A percentile compares a stretch with the other conserved stretches of the same genome.
These are phyloP conservation scores for Drosophila navojoa DNA, from an alignment of 1,140 invertebrate genomes.

Conservation along the genomic window DNA sequence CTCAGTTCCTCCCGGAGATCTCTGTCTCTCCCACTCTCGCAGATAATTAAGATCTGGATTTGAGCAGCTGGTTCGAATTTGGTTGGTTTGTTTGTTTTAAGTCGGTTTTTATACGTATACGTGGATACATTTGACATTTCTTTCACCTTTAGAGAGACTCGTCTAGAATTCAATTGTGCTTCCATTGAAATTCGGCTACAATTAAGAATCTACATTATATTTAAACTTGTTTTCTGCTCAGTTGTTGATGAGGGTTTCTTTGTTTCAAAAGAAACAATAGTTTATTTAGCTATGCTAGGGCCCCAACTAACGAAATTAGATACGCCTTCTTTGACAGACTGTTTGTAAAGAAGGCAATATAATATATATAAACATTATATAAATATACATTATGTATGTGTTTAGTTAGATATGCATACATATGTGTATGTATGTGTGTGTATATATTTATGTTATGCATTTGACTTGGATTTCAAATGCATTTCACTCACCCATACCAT, in stretches of 20 bases:
- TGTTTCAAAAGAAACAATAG: not conserved
- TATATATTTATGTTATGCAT: slow-evolving; percentile 48
- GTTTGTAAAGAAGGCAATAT: slow-evolving; percentile 57
- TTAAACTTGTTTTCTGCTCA: slow-evolving; percentile 4
- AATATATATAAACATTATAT: slow-evolving; percentile 13
- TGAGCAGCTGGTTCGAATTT: slow-evolving; percentile 27
- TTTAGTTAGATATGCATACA: not conserved
- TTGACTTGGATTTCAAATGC: slow-evolving; percentile 56
- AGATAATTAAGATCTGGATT: slow-evolving; percentile 4
- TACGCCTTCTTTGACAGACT: slow-evolving; percentile 25
- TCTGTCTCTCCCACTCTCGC: slow-evolving; percentile 5
- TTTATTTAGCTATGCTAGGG: not conserved
- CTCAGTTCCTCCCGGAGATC: not conserved
- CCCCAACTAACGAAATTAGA: slow-evolving; percentile 50
- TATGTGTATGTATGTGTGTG: not conserved
- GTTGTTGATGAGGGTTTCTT: not conserved
- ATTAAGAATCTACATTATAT: slow-evolving; percentile 45
- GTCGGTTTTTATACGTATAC: slow-evolving; percentile 11
- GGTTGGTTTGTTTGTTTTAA: slow-evolving; percentile 22
- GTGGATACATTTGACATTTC: slow-evolving; percentile 64
- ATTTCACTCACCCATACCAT: slow-evolving; percentile 15
- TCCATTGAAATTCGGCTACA: slow-evolving; percentile 44
- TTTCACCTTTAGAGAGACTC: slow-evolving; percentile 59
- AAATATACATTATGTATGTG: slow-evolving; percentile 1
- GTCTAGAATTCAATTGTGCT: slow-evolving; percentile 6